Base-by-base conservation (phyloP, 2,797 vertebrate genomes). In the Crypturellus tataupa region DNA sequence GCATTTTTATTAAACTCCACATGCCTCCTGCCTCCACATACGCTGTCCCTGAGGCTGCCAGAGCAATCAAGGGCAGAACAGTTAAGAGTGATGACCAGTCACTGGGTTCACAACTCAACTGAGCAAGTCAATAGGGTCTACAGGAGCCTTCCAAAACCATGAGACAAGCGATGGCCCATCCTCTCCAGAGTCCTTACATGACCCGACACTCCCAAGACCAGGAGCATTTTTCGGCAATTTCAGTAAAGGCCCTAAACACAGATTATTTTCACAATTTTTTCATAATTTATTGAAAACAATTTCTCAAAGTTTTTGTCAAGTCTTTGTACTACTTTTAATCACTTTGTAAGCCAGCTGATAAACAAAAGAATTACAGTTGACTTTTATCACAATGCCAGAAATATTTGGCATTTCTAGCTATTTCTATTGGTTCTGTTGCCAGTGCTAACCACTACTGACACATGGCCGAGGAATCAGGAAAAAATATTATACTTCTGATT, bases 1-100 rank as follows among this genome's bases (percentile, higher is more conserved):
- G 39, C 75, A 91, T 88, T 83, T 95, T 95, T 93, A 95, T 96
- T 96, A 96, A 95, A 94, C 76, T 64, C 71, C 91, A 80, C 94
- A 88, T 93, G 80, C 71, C 59, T 88, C 67, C 85, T 12, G 3
- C 87, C 89, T 73, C 96, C 86, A 51, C 93, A 81, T 59, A 65
- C 6, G n/a, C 89, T 96, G 83, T 67, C 89, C 85, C 63, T 86
- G 90, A 8, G 5, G 80, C 91, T 88, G 77, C 75, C 6, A 37
- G 72, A 39, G 85, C 35, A 73, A 94, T 90, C 67, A 91, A 80
- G 83, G 90, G 93, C 85, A 94, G 31, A 91, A 80, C 56, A 31
- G 91, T 94, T 94, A 91, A 91, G 85, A 2, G 11, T 71, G 81
- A 83, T 15, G 6, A 63, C 80, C 7, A 6, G 25, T 94, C 87